These are phyloP conservation scores for Agonum fuliginosum DNA, from an alignment of 2,888 invertebrate genomes.

Conservation along the genomic window DNA sequence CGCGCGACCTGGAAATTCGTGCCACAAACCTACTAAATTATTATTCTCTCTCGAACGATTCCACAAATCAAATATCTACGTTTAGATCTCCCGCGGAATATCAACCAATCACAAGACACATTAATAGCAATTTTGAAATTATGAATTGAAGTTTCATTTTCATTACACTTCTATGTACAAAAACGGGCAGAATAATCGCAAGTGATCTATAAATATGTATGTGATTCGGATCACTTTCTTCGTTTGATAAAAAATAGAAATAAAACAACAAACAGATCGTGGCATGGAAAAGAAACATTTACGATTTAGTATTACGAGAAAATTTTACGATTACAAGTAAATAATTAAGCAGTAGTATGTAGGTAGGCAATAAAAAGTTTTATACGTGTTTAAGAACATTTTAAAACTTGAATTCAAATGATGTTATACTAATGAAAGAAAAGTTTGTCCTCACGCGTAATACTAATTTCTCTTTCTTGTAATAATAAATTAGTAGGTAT, in stretches of 20 bases:
- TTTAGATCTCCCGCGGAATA: background rate
- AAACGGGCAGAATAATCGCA: background rate
- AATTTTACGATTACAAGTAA: too few species aligned
- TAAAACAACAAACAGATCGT: background rate
- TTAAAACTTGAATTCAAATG: too few species aligned
- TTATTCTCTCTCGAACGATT: conserved; percentile 22
- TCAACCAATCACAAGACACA: background rate
- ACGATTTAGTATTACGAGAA: too few species aligned
- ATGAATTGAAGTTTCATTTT: conserved; percentile 30
- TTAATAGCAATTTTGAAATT: conserved; percentile 24
- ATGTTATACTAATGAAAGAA: too few species aligned
- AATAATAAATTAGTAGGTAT: conserved; percentile 15
- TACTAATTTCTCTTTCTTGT: conserved; percentile 37
- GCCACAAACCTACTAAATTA: conserved; percentile 59
- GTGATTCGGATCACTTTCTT: background rate
- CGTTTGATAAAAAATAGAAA: too few species aligned
- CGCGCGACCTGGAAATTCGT: conserved; percentile 54
- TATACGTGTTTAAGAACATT: too few species aligned
- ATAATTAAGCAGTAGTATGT: too few species aligned
- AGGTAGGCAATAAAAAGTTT: too few species aligned
- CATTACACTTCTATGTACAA: background rate
- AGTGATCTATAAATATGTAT: conserved; percentile 13
- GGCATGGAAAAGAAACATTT: too few species aligned
- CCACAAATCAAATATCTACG: conserved; percentile 15
- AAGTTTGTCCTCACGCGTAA: conserved; percentile 11